Percentiles rank a stretch among this genome's conserved stretches.
These are phyloP conservation scores for Forbesichthys papilliferus DNA, from an alignment of 2,113 vertebrate genomes.

Conservation along the genomic window DNA sequence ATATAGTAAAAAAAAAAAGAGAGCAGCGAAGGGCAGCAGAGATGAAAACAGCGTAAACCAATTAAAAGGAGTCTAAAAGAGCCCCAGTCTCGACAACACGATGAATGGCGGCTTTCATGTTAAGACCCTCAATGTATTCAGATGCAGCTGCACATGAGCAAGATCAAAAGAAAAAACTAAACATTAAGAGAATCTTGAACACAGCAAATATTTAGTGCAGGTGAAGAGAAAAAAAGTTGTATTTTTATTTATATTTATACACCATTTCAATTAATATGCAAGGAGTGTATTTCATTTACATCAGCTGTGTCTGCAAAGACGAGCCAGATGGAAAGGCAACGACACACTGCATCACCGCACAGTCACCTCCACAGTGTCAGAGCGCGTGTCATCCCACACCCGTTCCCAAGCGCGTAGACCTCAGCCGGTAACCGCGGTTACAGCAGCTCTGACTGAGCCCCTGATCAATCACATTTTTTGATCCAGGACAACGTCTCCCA, in stretches of 20 bases:
- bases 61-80: constrained; percentile 62
- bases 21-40: constrained; percentile 36
- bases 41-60: constrained; percentile 64
- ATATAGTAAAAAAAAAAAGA: constrained; percentile 21
- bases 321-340: no score
- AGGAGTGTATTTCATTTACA: neutral
- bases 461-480: no score
- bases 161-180: constrained; percentile 4
- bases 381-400: no score
- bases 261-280: neutral
- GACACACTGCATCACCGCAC: no score
- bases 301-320: no score
- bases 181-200: neutral
- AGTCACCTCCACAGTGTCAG: no score
- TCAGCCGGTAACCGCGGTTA: no score
- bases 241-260: no score
- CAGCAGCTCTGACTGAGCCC: no score
- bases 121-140: constrained; percentile 26
- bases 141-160: constrained; percentile 28
- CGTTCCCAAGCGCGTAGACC: no score
- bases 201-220: constrained; percentile 16
- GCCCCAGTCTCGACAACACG: constrained; percentile 21
- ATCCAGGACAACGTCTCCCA: neutral
- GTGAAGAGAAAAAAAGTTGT: constrained; percentile 1
- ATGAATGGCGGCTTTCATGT: constrained; percentile 53